A percentile compares a stretch with the other conserved stretches of the same genome.
Conservation (phyloP, 2,113 vertebrate species). For the Gobio gobio region DNA sequence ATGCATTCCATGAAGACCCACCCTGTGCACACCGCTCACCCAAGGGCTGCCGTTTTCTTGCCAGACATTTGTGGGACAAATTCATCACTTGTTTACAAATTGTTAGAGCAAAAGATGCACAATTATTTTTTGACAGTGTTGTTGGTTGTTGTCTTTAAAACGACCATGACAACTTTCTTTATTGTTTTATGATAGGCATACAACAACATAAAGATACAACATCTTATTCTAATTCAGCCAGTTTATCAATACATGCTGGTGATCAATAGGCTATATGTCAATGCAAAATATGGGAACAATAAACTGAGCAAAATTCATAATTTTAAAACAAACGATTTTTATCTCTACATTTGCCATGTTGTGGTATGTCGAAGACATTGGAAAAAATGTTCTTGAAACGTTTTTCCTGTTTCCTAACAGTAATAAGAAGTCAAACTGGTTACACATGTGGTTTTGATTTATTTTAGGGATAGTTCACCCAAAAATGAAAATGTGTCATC, state of each 20-base stretch:
- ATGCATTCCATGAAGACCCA: constrained; percentile 42
- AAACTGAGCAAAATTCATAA: background rate
- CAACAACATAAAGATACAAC: background rate
- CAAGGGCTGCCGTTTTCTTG: background rate
- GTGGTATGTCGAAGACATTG: background rate
- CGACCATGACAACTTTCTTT: background rate
- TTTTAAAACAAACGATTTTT: too few relatives aligned
- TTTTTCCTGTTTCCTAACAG: background rate
- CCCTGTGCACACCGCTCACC: constrained; percentile 44
- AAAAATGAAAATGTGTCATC: too few relatives aligned
- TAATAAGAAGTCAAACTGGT: background rate
- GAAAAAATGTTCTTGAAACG: background rate
- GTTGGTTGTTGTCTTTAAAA: background rate
- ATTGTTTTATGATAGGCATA: background rate
- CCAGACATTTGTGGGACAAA: background rate
- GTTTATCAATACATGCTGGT: background rate
- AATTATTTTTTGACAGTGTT: background rate
- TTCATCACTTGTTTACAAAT: constrained; percentile 20
- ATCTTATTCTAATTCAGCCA: background rate
- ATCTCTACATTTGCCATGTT: background rate
- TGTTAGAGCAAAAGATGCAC: background rate
- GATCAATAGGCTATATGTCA: background rate
- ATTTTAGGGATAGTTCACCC: too few relatives aligned
- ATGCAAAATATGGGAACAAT: background rate
- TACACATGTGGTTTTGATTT: background rate